Conservation (phyloP, 2,888 invertebrate species). For the Scaptodrosophila latifasciaeformis region DNA sequence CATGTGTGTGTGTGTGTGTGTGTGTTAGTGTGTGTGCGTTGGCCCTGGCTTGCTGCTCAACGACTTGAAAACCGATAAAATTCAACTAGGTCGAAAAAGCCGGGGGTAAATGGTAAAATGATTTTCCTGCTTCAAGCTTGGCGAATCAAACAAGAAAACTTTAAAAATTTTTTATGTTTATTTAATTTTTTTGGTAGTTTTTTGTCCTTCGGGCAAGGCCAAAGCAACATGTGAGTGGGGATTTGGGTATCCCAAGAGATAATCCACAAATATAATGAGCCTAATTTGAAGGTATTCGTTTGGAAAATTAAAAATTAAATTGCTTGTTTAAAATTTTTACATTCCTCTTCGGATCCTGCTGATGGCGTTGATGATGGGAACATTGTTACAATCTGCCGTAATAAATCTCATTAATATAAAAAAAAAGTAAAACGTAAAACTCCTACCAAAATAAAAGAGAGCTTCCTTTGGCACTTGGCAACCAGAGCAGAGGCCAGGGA, state of each 20-base stretch:
- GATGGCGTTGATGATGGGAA: slow-evolving; percentile 26
- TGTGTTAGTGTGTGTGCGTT: slow-evolving; percentile 5
- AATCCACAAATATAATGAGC: slow-evolving; percentile 57
- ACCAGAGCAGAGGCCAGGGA: too few species aligned
- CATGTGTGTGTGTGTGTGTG: neutral
- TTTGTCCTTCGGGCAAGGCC: neutral
- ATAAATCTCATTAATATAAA: slow-evolving; percentile 58
- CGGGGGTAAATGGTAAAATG: neutral
- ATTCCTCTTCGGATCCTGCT: slow-evolving; percentile 9
- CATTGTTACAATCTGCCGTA: slow-evolving; percentile 47
- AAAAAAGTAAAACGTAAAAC: slow-evolving; percentile 19
- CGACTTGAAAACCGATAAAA: slow-evolving; percentile 59
- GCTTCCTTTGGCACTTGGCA: slow-evolving; percentile 10
- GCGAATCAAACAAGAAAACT: too few species aligned
- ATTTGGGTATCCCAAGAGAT: slow-evolving; percentile 23
- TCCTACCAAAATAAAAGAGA: neutral
- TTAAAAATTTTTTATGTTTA: neutral
- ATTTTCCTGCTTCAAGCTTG: too few species aligned
- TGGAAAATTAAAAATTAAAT: slow-evolving; percentile 69
- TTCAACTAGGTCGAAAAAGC: slow-evolving; percentile 30
- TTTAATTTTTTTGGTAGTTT: too few species aligned
- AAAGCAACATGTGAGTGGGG: neutral
- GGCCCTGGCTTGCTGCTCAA: slow-evolving; percentile 36
- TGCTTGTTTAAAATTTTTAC: slow-evolving; percentile 50
- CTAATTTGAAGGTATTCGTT: slow-evolving; percentile 64